Evolutionary conservation across 53 echinoderm and acorn worm genomes (phyloP).

Genomic region (Actinopyga echinites): DNA sequence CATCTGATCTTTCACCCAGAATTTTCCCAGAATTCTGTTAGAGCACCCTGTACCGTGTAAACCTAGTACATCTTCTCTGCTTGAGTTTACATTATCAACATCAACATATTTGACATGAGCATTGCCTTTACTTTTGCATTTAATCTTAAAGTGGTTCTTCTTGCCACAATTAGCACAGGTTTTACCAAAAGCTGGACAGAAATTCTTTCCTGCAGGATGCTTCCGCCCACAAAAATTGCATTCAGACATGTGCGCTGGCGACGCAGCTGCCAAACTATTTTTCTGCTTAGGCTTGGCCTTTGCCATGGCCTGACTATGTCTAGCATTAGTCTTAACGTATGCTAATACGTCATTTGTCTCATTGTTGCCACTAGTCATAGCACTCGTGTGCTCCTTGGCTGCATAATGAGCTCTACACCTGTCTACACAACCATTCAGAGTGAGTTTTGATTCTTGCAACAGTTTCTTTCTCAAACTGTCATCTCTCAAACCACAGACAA

Average conservation of each 20-base stretch:
- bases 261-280: not conserved
- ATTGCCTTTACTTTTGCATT: not conserved
- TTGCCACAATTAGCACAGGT: constrained; percentile 5
- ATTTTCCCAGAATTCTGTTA: not conserved
- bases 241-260: no score
- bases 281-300: not conserved
- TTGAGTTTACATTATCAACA: no score
- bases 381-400: not conserved
- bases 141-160: not conserved
- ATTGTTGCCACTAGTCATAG: constrained; percentile 2
- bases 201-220: not conserved
- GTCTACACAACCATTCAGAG: constrained; percentile 25
- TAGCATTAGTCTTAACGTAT: constrained; percentile 1
- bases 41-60: no score
- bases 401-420: not conserved
- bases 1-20: no score
- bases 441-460: constrained; percentile 35
- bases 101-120: no score
- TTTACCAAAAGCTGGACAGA: constrained; percentile 18
- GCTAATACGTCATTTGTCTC: not conserved
- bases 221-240: constrained; percentile 17
- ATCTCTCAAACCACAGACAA: constrained; percentile 21
- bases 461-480: constrained; percentile 17
- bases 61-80: no score
- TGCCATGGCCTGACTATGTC: not conserved